Evolutionary conservation across 2,113 vertebrate species (phyloP), one percentile per base, ranked within the genome.

Genomic region (Pseudorhombus dupliciocellatus): DNA sequence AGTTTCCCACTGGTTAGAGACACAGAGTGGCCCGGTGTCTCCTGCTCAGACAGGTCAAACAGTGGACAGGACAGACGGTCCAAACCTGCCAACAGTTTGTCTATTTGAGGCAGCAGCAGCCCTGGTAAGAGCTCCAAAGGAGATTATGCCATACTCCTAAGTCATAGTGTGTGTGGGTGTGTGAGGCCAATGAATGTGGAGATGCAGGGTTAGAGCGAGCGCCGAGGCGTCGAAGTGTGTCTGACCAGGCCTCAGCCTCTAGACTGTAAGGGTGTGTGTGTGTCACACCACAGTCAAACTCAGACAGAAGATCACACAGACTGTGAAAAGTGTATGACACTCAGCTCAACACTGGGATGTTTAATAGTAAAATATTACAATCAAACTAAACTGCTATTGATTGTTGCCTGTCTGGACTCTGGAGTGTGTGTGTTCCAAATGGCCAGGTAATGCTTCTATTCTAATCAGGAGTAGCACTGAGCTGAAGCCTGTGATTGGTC

Each of bases 81-180:
- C 50, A 69, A 66, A 73, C 85, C 72, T 83, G 73, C 70, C 76
- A 74, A 78, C 80, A 79, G 60, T 78, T 44, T 64, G 73, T 70
- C 88, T 92, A 88, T 88, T 90, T 88, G 80, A 76, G 83, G 85
- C 73, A 89, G 73, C 80, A 65, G 76, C 82, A 81, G 79, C 65
- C 79, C 81, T 73, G 74, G 58, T 87, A 85, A 89, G 80, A 87
- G 76, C 81, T 56, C 62, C 75, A 90, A 88, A 91, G 84, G 66
- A 88, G 90, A 90, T 91, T 91, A 92, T 59, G 69, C 66, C 30
- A 51, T n/a, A 54, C 69, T 79, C 71, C 77, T 80, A 76, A 78
- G 1, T 73, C 66, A 61, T 60, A 20, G 69, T 55, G 4, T 60
- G 44, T 64, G 53, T 48, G 24, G 46, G 20, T 48, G 61, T 42